Percentiles rank a stretch among this genome's conserved stretches.
These are phyloP conservation scores for Hypothenemus hampei DNA, from an alignment of 1,140 invertebrate genomes.

Conservation along the genomic window DNA sequence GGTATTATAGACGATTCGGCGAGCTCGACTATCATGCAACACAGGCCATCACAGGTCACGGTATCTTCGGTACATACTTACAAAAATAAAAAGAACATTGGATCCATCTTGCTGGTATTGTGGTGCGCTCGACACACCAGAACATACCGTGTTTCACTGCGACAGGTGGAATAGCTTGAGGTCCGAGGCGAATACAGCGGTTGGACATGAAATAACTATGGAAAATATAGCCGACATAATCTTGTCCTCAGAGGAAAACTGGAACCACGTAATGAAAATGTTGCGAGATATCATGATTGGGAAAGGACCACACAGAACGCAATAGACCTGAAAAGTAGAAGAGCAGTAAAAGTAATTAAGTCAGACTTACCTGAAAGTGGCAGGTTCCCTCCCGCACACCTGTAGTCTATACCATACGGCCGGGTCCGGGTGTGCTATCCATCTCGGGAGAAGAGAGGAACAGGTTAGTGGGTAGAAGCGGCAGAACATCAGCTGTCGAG, in stretches of 20 bases:
- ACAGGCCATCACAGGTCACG: constrained; percentile 25
- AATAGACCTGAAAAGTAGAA: not conserved
- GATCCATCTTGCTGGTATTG: constrained; percentile 3
- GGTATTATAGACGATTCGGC: constrained; percentile 9
- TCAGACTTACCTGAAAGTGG: not conserved
- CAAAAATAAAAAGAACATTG: not conserved
- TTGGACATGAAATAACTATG: not conserved
- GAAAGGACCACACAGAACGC: constrained; percentile 1
- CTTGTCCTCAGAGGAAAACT: not conserved
- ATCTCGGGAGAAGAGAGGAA: not conserved
- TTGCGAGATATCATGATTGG: not conserved
- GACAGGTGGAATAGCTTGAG: not conserved
- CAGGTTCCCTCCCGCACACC: not conserved
- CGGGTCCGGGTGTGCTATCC: not conserved
- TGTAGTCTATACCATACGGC: not conserved
- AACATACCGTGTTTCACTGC: not conserved
- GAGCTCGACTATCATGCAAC: constrained; percentile 11
- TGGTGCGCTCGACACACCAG: not conserved
- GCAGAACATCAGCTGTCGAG: not conserved
- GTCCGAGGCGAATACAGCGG: not conserved
- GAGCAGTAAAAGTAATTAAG: no score
- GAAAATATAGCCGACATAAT: not conserved
- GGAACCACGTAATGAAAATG: not conserved
- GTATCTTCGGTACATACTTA: constrained; percentile 9
- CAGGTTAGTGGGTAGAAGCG: not conserved